Evolutionary conservation across 2,888 invertebrate genomes (phyloP), one percentile per base, ranked within the genome.

Genomic region (Drosophila quasianomalipes): DNA sequence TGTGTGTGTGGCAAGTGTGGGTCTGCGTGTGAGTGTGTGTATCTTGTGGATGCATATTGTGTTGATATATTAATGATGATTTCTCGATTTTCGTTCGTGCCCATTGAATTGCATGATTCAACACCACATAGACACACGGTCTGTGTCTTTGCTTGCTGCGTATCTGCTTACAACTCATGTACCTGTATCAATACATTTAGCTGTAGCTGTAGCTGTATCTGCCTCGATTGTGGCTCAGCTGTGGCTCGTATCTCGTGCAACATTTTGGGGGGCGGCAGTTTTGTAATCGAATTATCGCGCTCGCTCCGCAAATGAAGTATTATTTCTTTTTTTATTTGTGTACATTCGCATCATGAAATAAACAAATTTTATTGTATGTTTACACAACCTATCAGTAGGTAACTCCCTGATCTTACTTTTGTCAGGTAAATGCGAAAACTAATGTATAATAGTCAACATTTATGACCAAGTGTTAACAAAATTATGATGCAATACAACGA

Each of bases 31-130:
- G n/a, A 28, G 22, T 53, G 26, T 47, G 22, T 37, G 44, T 59
- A 66, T 76, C 76, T 66, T 62, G 31, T 58, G 85, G 79, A 82
- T 82, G 80, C 80, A 82, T 70, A 78, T 73, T 81, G 88, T 88
- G 85, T 88, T 90, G 85, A 90, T 90, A 88, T 81, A 85, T 85
- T 85, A 85, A 85, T 85, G 85, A 90, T 85, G 85, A 90, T 85
- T 85, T 90, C 85, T 85, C 90, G 85, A 76, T 90, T 88, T 82
- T 67, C 76, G 74, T 85, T 85, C 85, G 88, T 85, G 88, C 85
- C 85, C 81, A 79, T 88, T 81, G 88, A 88, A 82, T 88, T 88
- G 90, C 85, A 88, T 90, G 90, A 90, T 85, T 85, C 88, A 78
- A 81, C 83, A 64, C 63, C 74, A 59, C 54, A n/a, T n/a, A 64